Conservation (phyloP, 2,797 vertebrate species). For the Anabacerthia variegaticeps region DNA sequence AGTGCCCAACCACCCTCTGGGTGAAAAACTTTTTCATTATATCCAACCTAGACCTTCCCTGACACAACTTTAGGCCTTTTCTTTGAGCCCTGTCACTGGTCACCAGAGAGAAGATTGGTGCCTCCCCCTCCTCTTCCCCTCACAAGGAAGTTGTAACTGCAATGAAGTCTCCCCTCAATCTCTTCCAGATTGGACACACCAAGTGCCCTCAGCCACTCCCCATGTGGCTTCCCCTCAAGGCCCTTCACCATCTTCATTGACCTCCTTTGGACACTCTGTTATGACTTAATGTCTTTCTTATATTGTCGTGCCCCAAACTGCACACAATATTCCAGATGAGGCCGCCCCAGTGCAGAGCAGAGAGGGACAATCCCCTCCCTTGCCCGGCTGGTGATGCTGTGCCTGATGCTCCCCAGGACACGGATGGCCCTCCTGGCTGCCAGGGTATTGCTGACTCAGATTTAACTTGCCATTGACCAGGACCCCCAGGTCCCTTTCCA, state of each 20-base stretch:
- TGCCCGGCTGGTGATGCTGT: too few relatives aligned
- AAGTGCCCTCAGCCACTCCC: neutral
- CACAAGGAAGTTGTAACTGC: accelerated
- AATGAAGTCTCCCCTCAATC: neutral
- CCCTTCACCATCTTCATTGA: accelerated
- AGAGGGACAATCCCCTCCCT: too few relatives aligned
- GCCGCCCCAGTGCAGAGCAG: neutral
- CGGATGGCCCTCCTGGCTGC: neutral
- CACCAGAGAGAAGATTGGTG: neutral
- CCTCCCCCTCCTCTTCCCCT: neutral
- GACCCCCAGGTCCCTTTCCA: too few relatives aligned
- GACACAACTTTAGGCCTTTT: neutral
- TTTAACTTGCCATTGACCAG: accelerated
- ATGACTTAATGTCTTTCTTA: accelerated
- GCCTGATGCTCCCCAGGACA: too few relatives aligned
- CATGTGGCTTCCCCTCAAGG: accelerated
- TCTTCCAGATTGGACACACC: neutral
- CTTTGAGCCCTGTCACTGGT: neutral
- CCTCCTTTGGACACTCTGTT: neutral
- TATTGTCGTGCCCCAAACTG: accelerated
- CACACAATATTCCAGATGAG: neutral
- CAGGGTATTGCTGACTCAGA: neutral
- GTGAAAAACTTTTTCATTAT: neutral
- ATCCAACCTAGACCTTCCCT: neutral
- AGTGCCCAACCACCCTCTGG: neutral